Base-by-base conservation (phyloP, 2,888 invertebrate genomes). In the Bembecia ichneumoniformis region DNA sequence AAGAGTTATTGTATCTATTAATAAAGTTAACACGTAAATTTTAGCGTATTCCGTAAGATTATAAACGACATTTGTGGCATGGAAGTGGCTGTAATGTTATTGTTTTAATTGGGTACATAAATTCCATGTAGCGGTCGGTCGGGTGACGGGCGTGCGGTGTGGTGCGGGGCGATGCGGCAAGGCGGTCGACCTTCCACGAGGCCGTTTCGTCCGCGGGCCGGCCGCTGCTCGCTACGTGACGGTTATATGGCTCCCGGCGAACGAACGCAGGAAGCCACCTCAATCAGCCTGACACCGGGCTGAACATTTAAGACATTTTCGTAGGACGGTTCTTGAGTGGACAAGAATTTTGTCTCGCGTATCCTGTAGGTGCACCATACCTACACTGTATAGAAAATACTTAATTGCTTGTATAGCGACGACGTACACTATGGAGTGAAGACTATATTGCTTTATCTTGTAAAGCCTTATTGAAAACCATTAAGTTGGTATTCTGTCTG, bases 151-250 rank as follows among this genome's bases (percentile, higher is more conserved):
- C 58, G 59, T 57, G 56, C 53, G 58, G 57, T 57, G 56, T 52
- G 58, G 57, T 47, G 58, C 55, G 64, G 51, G 54, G 49, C 55
- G 57, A 57, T 46, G 56, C 54, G 56, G 61, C 48, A 60, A 74
- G 81, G 81, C 80, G 64, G 82, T 77, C 83, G 86, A 84, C 86
- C 86, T 86, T 86, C 84, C 79, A 66, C 78, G 82, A 83, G 86
- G 86, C 82, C 86, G 80, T 75, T 28, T 68, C 68, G 68, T 63
- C 66, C 72, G 68, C 67, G 62, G 63, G 62, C 58, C 59, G 44
- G 44, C 44, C 57, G 54, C 59, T 56, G 55, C 53, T 59, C 74
- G 65, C 67, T 5, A 40, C 48, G 49, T 48, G 49, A 52, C 51
- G 53, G 45, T 49, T 52, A 52, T 52, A 53, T 43, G 43, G 52